Evolutionary conservation across 2,797 vertebrate genomes (phyloP), one percentile per base, ranked within the genome.

Genomic region (Champsocephalus esox): DNA sequence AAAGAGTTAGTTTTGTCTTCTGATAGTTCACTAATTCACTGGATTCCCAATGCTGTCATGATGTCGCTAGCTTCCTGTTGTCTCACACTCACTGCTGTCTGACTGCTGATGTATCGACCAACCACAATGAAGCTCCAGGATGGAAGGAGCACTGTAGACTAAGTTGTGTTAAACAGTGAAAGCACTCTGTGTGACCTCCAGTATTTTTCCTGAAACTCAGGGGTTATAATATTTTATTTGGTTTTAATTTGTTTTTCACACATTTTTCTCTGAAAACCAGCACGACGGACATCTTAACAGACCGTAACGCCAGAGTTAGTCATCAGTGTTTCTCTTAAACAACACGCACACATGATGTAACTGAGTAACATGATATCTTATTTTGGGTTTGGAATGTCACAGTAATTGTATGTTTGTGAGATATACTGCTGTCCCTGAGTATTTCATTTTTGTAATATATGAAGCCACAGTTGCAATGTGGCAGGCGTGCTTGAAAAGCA

Each of bases 191-290:
- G 77, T 77, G 71, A 88, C 75, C 75, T 86, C 34, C 79, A 66
- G 71, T 82, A 59, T 86, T 83, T 83, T 69, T 92, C 83, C 84
- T 89, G 82, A 88, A 90, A 85, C 93, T 95, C 94, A 95, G 94
- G 93, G 92, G 71, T 88, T 92, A 82, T 77, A 83, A 72, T 80
- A 58, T 82, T 81, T 75, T 44, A 78, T 77, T 52, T 77, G 46
- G 34, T 48, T 78, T 67, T 64, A 64, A 5, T 58, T 19, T 56
- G 52, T 68, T 59, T 60, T 60, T 60, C 16, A 17, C 46, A 54
- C 52, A 12, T 61, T 82, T 75, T 66, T 57, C 78, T 83, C 59
- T 44, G 69, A 69, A 86, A 84, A 83, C 76, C 84, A 89, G 87
- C 85, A 83, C 66, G 81, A 66, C 75, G 44, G 56, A 58, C 57